Conservation (phyloP, 2,113 vertebrate genomes). For the Lagopus muta region DNA sequence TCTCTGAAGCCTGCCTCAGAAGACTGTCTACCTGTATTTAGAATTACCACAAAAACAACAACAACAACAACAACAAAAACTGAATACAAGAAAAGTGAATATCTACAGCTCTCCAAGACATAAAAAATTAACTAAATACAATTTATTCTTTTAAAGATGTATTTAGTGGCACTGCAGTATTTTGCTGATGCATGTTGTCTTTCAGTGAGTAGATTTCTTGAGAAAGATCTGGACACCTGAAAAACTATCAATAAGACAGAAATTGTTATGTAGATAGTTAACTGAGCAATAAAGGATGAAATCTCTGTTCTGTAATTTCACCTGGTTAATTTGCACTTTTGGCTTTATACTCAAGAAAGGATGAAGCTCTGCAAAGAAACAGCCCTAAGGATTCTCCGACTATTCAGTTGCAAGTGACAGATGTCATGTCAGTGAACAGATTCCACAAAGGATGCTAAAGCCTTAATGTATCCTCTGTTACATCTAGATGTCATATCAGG, state of each 20-base stretch:
- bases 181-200: neutral
- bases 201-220: neutral
- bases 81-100: neutral
- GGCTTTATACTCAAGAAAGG: neutral
- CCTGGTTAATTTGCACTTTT: neutral
- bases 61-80: neutral
- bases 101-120: neutral
- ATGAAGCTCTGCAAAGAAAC: neutral
- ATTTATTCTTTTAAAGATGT: neutral
- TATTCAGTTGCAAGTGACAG: neutral
- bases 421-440: fast-evolving
- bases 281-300: neutral
- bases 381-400: neutral
- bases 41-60: neutral
- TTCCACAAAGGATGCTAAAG: neutral
- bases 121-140: neutral
- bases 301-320: neutral
- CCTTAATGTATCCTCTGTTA: neutral
- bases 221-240: neutral
- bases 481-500: neutral
- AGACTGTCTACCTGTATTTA: neutral
- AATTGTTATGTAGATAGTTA: neutral
- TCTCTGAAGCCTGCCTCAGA: neutral
- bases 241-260: neutral
- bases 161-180: neutral